These are phyloP conservation scores for Drosophila lutescens DNA, from an alignment of 2,888 invertebrate species.

Conservation along the genomic window DNA sequence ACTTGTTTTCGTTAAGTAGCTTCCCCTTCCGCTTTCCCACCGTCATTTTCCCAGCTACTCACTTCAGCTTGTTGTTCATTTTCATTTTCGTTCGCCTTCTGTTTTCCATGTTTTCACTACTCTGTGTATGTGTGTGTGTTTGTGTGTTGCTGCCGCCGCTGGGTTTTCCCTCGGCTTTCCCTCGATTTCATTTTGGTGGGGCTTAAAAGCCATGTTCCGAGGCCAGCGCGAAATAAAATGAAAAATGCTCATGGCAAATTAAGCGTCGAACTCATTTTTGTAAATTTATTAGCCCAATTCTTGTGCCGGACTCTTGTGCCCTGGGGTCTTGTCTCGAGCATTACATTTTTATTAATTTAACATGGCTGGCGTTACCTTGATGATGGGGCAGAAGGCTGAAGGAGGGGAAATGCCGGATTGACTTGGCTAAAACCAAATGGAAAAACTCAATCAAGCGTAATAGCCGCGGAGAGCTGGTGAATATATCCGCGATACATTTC, in stretches of 20 bases:
- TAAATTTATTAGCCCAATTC: constrained; percentile 77
- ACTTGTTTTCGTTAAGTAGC: constrained; percentile 48
- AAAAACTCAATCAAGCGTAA: constrained; percentile 72
- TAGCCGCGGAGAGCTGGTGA: constrained; percentile 58
- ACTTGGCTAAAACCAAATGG: constrained; percentile 30
- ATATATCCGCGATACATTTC: constrained; percentile 30
- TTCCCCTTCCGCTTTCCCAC: constrained; percentile 8
- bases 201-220: constrained; percentile 34
- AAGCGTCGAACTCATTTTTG: constrained; percentile 77
- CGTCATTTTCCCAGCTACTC: constrained; percentile 4
- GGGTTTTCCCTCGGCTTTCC: constrained; percentile 39
- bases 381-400: constrained; percentile 1
- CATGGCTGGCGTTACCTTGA: constrained; percentile 51
- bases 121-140: constrained; percentile 3
- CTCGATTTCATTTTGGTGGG: constrained; percentile 38
- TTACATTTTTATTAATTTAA: constrained; percentile 77
- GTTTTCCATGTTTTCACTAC: constrained; percentile 32
- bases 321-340: constrained; percentile 33
- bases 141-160: constrained; percentile 2
- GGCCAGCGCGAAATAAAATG: constrained; percentile 64
- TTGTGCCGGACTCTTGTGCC: constrained; percentile 32
- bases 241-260: constrained; percentile 78
- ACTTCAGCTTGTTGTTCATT: constrained; percentile 48
- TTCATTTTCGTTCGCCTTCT: constrained; percentile 44
- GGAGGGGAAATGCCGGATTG: constrained; percentile 15